These are phyloP conservation scores for Poecilobothrus nobilitatus DNA, from an alignment of 2,888 invertebrate genomes.

Conservation along the genomic window DNA sequence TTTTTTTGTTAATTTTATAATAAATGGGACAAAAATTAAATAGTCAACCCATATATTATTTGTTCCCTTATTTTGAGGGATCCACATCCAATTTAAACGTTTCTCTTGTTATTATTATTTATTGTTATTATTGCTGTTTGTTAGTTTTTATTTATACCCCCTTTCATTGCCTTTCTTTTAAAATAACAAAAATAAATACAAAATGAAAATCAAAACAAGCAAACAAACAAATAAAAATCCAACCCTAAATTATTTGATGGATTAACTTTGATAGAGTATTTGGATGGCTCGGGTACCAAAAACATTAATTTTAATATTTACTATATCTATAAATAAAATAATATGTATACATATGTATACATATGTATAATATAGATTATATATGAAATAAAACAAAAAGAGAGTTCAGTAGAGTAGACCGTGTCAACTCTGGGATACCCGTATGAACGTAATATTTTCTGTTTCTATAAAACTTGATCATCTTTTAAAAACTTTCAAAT, in stretches of 20 bases:
- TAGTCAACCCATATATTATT: not conserved
- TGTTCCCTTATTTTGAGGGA: not conserved
- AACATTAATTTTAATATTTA: constrained; percentile 2
- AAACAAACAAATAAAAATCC: not conserved
- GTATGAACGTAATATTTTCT: too few species aligned
- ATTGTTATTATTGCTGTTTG: not conserved
- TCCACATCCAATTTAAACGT: not conserved
- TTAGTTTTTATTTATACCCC: not conserved
- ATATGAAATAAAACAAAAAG: too few species aligned
- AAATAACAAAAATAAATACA: not conserved
- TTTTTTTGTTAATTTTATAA: too few species aligned
- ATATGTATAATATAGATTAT: too few species aligned
- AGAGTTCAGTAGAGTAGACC: too few species aligned
- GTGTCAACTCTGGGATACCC: too few species aligned
- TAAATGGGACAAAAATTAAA: not conserved
- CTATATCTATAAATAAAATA: not conserved
- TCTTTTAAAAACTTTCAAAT: too few species aligned
- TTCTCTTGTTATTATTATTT: too few species aligned
- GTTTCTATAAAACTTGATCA: too few species aligned
- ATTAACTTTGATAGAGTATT: not conserved
- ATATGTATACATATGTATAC: too few species aligned
- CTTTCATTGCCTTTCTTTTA: not conserved
- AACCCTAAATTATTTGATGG: constrained; percentile 1
- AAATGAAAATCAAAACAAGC: not conserved
- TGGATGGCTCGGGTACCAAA: not conserved